Evolutionary conservation across 2,797 vertebrate genomes (phyloP).

Genomic region (Sciurus vulgaris): DNA sequence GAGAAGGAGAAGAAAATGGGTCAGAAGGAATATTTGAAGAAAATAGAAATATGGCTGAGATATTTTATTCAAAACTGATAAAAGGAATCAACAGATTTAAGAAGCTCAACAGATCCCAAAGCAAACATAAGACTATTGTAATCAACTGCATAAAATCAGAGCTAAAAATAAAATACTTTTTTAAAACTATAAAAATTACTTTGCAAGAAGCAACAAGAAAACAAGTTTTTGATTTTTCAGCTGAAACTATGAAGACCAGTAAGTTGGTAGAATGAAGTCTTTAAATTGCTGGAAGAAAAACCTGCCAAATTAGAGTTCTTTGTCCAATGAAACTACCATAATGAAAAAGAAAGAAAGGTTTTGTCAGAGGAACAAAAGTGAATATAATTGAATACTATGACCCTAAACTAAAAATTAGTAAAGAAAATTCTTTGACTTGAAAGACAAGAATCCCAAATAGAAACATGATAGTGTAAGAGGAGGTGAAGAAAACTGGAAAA

Average conservation of each 20-base stretch:
- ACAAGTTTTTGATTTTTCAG: not conserved
- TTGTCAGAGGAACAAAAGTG: not conserved
- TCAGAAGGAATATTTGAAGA: not conserved
- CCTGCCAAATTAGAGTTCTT: not conserved
- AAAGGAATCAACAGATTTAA: not conserved
- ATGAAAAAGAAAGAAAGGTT: not conserved
- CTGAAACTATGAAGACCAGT: not conserved
- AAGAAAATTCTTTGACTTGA: not conserved
- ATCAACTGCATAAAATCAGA: not conserved
- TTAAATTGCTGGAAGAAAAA: not conserved
- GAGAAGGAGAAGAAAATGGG: not conserved
- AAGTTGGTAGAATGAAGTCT: not conserved
- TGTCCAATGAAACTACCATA: not conserved
- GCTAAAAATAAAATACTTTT: not conserved
- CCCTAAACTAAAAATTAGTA: not conserved
- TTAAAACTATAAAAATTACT: not conserved
- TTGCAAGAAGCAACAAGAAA: not conserved
- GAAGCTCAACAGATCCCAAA: not conserved
- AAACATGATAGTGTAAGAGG: not conserved
- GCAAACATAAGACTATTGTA: not conserved
- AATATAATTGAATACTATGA: not conserved
- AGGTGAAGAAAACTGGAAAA: not conserved
- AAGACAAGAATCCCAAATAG: not conserved
- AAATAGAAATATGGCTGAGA: not conserved
- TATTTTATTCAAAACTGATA: not conserved